Conservation (phyloP, 2,888 invertebrate genomes). For the Blera fallax region DNA sequence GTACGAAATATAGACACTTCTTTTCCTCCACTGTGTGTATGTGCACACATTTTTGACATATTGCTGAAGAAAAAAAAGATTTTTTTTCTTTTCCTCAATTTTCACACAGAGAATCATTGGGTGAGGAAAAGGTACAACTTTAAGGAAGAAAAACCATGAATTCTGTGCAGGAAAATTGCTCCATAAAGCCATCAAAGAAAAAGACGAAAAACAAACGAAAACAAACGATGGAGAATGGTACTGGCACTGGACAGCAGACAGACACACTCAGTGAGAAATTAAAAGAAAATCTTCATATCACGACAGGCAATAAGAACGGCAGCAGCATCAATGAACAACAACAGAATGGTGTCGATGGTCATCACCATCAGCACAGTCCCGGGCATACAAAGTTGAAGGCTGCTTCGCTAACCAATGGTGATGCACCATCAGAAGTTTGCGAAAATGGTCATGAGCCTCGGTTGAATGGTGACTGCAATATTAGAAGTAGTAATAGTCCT, state of each 20-base stretch:
- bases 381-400: too few species aligned
- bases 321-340: constrained; percentile 22
- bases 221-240: constrained; percentile 57
- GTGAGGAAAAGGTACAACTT: background rate
- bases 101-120: constrained; percentile 44
- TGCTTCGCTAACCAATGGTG: constrained; percentile 43
- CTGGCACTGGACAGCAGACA: constrained; percentile 28
- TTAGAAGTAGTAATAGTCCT: constrained; percentile 68
- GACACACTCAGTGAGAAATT: constrained; percentile 51
- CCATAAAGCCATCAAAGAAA: constrained; percentile 64
- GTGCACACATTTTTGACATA: constrained; percentile 69
- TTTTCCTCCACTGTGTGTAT: constrained; percentile 52
- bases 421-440: background rate
- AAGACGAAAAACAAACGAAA: constrained; percentile 71
- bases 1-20: constrained; percentile 58
- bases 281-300: constrained; percentile 63
- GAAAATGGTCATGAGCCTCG: constrained; percentile 66
- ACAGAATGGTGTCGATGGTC: constrained; percentile 55
- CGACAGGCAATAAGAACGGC: constrained; percentile 1
- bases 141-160: constrained; percentile 48
- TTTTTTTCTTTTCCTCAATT: constrained; percentile 37
- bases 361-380: constrained; percentile 25
- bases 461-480: constrained; percentile 68
- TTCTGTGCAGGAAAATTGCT: constrained; percentile 61
- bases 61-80: constrained; percentile 55